These are phyloP conservation scores for Atrichornis clamosus DNA, from an alignment of 2,113 vertebrate species.

Conservation along the genomic window DNA sequence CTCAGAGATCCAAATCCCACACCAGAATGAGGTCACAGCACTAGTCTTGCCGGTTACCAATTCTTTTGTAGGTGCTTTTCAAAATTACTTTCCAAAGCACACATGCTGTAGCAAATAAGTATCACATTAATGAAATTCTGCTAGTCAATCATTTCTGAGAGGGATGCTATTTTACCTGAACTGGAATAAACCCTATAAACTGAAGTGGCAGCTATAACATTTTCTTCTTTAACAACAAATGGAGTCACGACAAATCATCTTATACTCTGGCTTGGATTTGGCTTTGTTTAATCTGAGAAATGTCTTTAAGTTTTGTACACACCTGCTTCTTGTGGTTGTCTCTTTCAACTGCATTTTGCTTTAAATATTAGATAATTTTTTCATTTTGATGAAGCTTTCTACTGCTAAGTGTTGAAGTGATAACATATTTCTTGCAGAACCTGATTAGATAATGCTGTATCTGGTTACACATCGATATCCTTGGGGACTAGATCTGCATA, in stretches of 20 bases:
- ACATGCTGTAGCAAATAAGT: not conserved
- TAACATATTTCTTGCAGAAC: not conserved
- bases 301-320: not conserved
- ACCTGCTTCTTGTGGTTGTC: not conserved
- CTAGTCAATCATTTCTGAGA: not conserved
- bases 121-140: not conserved
- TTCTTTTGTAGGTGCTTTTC: not conserved
- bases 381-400: not conserved
- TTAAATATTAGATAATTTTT: not conserved
- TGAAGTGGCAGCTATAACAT: not conserved
- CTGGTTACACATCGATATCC: constrained; percentile 1
- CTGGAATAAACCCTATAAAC: not conserved
- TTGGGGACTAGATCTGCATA: not conserved
- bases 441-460: constrained; percentile 5
- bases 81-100: not conserved
- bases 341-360: not conserved
- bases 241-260: not conserved
- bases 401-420: not conserved
- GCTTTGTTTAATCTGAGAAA: not conserved
- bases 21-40: not conserved
- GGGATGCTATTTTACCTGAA: not conserved
- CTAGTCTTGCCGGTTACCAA: not conserved
- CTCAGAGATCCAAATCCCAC: not conserved
- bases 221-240: constrained; percentile 4
- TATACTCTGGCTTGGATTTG: not conserved